Conservation (phyloP, 2,888 invertebrate species). For the Apantesis nais region DNA sequence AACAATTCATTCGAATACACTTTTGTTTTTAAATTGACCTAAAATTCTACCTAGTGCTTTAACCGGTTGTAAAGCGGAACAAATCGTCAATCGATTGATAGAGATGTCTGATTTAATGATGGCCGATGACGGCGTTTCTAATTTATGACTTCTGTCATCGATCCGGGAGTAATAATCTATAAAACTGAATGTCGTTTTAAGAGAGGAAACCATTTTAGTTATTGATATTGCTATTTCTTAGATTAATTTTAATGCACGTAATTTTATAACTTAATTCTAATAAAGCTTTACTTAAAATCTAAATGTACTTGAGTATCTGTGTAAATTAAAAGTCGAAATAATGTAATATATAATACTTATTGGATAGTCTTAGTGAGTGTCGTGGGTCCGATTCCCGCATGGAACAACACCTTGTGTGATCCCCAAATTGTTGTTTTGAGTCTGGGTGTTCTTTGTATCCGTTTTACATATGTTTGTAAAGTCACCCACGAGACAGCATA, state of each 20-base stretch:
- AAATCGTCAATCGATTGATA: conserved; percentile 47
- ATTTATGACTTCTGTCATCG: conserved; percentile 39
- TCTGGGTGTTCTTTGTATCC: no score
- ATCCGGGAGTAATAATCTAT: conserved; percentile 58
- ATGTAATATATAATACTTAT: no score
- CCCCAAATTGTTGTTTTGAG: no score
- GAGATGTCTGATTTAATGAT: conserved; percentile 29
- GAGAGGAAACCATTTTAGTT: background rate
- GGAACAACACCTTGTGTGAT: no score
- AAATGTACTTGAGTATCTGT: background rate
- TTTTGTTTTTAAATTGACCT: background rate
- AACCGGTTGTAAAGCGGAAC: conserved; percentile 34
- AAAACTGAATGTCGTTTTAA: conserved; percentile 29
- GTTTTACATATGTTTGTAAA: no score
- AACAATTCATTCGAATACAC: background rate
- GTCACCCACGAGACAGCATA: no score
- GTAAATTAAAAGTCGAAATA: background rate
- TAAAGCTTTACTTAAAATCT: background rate
- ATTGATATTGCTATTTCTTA: background rate
- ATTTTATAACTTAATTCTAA: background rate
- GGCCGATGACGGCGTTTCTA: conserved; percentile 33
- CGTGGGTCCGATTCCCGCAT: no score
- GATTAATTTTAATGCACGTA: background rate
- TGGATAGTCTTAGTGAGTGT: no score
- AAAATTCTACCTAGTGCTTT: conserved; percentile 1